Evolutionary conservation across 2,113 vertebrate genomes (phyloP).

Genomic region (Crotalus horridus): DNA sequence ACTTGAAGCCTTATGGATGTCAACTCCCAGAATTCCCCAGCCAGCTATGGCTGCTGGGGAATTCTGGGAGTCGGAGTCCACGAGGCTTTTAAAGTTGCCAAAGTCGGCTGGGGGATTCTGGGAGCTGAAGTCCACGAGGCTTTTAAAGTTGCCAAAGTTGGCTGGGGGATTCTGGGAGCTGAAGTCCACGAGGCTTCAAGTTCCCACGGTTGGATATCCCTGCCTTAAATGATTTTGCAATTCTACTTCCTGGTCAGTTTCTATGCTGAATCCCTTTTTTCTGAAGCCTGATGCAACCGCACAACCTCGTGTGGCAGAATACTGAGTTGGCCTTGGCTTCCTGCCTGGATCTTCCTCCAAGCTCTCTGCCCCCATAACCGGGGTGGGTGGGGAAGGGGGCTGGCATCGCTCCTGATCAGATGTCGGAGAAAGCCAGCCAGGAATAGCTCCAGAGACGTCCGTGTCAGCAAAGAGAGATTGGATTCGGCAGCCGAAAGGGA

Average conservation of each 20-base stretch:
- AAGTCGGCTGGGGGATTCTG: neutral
- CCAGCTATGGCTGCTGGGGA: too few species aligned
- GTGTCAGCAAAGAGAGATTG: neutral
- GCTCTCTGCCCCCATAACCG: neutral
- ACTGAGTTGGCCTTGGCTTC: fast-evolving
- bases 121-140: neutral
- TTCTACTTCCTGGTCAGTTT: neutral
- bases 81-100: too few species aligned
- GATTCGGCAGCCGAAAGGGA: neutral
- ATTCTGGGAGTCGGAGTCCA: too few species aligned
- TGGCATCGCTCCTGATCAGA: neutral
- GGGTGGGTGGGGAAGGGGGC: neutral
- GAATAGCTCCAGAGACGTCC: neutral
- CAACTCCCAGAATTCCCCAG: too few species aligned
- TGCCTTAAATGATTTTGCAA: neutral
- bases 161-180: too few species aligned
- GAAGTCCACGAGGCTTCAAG: too few species aligned
- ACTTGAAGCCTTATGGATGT: too few species aligned
- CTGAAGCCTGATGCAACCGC: neutral
- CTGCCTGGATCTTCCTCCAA: neutral
- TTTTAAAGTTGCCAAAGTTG: neutral
- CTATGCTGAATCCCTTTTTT: neutral
- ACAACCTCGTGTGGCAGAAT: neutral
- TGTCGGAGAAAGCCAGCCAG: neutral
- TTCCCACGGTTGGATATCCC: neutral